Percentiles rank a stretch among this genome's conserved stretches.
Conservation (phyloP, 2,797 vertebrate genomes). For the Lithobates pipiens region DNA sequence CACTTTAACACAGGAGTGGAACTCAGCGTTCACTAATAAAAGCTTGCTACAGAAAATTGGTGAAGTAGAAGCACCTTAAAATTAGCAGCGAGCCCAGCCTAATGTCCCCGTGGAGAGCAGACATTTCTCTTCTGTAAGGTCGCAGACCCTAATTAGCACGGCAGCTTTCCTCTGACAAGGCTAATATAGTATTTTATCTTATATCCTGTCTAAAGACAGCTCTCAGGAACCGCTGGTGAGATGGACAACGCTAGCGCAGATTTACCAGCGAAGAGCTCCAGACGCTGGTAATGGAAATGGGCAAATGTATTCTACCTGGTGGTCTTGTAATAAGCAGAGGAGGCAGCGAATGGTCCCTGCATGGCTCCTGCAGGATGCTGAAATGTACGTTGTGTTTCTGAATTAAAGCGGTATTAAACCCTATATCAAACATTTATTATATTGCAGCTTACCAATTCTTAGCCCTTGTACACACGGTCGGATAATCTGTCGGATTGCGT, state of each 20-base stretch:
- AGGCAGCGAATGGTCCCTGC: background rate
- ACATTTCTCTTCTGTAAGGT: constrained; percentile 36
- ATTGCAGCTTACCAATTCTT: too few species aligned
- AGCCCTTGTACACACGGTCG: too few species aligned
- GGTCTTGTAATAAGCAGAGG: background rate
- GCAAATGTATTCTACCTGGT: background rate
- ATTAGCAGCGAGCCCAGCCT: constrained; percentile 10
- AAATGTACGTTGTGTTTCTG: too few species aligned
- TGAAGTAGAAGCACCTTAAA: constrained; percentile 3
- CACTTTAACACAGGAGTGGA: too few species aligned
- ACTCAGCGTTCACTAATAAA: too few species aligned
- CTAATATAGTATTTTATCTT: constrained; percentile 49
- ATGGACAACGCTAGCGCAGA: background rate
- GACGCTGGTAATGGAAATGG: background rate
- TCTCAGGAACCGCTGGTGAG: constrained; percentile 14
- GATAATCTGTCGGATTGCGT: too few species aligned
- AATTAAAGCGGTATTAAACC: too few species aligned
- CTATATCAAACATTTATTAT: too few species aligned
- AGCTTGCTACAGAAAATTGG: too few species aligned
- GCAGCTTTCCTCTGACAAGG: constrained; percentile 34
- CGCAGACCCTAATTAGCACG: constrained; percentile 34
- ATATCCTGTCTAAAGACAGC: constrained; percentile 10
- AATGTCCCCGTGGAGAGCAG: constrained; percentile 9
- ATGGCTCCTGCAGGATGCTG: background rate
- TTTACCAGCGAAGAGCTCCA: background rate